Percentiles rank a stretch among this genome's conserved stretches.
Conservation (phyloP, 2,113 vertebrate genomes). For the Edolisoma coerulescens region DNA sequence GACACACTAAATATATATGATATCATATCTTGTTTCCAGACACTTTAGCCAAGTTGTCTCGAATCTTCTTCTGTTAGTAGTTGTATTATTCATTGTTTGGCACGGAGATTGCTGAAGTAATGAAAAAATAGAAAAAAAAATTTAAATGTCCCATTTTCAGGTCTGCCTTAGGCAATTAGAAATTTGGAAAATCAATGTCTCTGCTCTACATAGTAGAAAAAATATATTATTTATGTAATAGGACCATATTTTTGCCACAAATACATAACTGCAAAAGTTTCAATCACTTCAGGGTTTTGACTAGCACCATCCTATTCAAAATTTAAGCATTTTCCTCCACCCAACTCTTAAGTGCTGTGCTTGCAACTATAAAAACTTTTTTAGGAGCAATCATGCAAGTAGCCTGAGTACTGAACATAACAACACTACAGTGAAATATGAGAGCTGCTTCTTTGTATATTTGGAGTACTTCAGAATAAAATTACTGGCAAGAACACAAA, state of each 20-base stretch:
- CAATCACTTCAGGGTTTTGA: background rate
- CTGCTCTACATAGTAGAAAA: background rate
- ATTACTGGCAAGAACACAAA: background rate
- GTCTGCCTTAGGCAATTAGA: background rate
- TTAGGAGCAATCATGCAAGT: background rate
- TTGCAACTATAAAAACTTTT: background rate
- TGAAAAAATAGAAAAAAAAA: background rate
- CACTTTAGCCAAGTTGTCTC: background rate
- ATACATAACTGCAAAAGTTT: background rate
- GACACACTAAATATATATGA: background rate
- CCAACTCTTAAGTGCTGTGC: background rate
- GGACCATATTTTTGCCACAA: background rate
- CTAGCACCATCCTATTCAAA: background rate
- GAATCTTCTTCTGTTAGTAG: background rate
- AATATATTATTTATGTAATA: slow-evolving; percentile 14
- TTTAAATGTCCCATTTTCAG: background rate
- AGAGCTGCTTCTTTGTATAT: background rate
- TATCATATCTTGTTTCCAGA: background rate
- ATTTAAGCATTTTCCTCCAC: background rate
- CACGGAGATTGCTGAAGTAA: background rate
- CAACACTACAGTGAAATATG: background rate
- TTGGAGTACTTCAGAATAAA: background rate
- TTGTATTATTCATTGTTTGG: background rate
- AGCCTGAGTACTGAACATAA: background rate
- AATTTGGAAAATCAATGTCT: slow-evolving; percentile 13